Conservation (phyloP, 1,140 invertebrate species). For the Drosophila leontia region DNA sequence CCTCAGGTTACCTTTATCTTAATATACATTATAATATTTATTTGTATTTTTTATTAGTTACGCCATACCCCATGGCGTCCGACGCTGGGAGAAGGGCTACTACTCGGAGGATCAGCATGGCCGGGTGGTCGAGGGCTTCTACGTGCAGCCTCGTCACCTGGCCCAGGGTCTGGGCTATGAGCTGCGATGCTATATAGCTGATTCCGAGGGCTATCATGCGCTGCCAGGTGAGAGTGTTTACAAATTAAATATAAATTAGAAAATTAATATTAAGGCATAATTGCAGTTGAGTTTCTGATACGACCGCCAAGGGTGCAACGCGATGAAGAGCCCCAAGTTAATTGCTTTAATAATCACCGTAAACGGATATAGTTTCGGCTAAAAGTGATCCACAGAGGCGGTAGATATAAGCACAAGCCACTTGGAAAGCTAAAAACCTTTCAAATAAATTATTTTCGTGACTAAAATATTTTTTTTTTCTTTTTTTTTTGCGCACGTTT, state of each 20-base stretch:
- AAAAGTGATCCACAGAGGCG: background rate
- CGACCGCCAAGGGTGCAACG: conserved; percentile 55
- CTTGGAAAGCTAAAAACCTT: background rate
- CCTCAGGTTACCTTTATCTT: background rate
- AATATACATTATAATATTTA: background rate
- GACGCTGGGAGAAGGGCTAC: conserved; percentile 67
- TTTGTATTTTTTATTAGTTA: conserved; percentile 34
- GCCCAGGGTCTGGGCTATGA: conserved; percentile 41
- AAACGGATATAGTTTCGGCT: background rate
- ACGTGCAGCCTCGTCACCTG: conserved; percentile 52
- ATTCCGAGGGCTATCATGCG: conserved; percentile 61
- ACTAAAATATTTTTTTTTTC: conserved; percentile 20
- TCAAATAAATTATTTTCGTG: background rate
- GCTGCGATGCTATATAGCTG: conserved; percentile 66
- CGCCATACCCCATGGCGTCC: conserved; percentile 64
- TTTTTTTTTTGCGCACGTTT: conserved; percentile 44
- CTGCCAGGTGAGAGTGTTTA: conserved; percentile 29
- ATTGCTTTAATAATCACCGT: conserved; percentile 38
- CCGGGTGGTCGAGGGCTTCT: conserved; percentile 65
- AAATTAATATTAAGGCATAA: background rate
- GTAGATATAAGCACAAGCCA: background rate
- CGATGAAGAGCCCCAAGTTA: conserved; percentile 48
- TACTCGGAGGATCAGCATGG: conserved; percentile 42
- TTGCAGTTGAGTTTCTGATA: conserved; percentile 61
- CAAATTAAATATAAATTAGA: too few relatives aligned